phyloP scores from a whole-genome alignment of 2,797 vertebrate genomes.

The Acrossocheilus fasciatus region DNA sequence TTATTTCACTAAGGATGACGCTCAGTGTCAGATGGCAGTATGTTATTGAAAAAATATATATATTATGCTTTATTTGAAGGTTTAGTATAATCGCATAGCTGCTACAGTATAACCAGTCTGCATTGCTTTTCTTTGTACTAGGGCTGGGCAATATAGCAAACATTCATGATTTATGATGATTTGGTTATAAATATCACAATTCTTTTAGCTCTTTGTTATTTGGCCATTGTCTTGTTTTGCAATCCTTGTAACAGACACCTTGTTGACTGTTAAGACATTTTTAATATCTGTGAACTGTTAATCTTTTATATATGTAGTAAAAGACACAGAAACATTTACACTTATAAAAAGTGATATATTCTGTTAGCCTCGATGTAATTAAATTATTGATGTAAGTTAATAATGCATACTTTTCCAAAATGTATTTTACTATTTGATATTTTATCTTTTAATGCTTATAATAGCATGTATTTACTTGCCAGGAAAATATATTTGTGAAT shows the following conservation, averaged over 20 bases:
- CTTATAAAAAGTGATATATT: no score
- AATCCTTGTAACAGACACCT: not conserved
- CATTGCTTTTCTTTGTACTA: not conserved
- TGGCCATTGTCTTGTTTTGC: not conserved
- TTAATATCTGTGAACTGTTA: not conserved
- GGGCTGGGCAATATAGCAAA: not conserved
- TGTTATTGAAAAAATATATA: not conserved
- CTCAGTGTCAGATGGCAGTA: not conserved
- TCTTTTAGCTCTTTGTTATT: not conserved
- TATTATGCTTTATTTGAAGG: not conserved
- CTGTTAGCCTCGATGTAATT: not conserved
- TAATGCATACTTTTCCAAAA: not conserved
- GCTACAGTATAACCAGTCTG: not conserved
- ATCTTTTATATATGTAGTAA: not conserved
- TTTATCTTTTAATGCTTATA: not conserved
- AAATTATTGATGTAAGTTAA: not conserved
- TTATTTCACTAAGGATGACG: not conserved
- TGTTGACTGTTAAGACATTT: not conserved
- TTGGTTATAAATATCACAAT: not conserved
- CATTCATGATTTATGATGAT: not conserved
- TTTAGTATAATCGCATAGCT: slow-evolving; percentile 1
- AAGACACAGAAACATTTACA: not conserved
- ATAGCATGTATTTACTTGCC: not conserved
- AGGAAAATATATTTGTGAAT: not conserved
- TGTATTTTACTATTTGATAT: not conserved